phyloP scores from a whole-genome alignment of 2,888 invertebrate species.

The Scaptomyza polygonia region DNA sequence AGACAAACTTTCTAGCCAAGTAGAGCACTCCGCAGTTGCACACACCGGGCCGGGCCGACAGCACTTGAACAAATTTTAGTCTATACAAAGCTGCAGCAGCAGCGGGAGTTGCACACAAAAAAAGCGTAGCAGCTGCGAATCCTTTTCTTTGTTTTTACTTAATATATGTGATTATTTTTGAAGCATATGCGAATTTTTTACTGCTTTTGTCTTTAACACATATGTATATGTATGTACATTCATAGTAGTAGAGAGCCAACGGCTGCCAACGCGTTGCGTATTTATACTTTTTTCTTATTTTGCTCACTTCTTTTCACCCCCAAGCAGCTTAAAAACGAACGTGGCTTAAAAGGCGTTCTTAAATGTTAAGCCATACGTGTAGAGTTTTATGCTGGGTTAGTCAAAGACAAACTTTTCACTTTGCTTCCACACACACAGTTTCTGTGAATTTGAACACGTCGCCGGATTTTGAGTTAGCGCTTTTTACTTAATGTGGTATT shows the following conservation, averaged over 20 bases:
- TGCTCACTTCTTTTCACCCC: constrained; percentile 11
- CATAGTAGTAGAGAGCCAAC: background rate
- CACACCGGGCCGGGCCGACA: constrained; percentile 9
- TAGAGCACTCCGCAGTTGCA: constrained; percentile 42
- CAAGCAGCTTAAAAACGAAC: constrained; percentile 41
- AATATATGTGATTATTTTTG: constrained; percentile 57
- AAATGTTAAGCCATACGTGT: constrained; percentile 75
- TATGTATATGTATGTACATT: background rate
- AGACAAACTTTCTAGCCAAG: constrained; percentile 2
- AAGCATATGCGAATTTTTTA: constrained; percentile 40
- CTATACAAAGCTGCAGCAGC: constrained; percentile 1
- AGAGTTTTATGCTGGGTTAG: constrained; percentile 70
- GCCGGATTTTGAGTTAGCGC: constrained; percentile 9
- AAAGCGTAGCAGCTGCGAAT: constrained; percentile 23
- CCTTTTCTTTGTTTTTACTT: constrained; percentile 37
- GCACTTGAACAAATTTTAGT: constrained; percentile 27
- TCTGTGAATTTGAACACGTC: constrained; percentile 7
- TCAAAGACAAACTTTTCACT: constrained; percentile 68
- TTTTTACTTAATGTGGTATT: constrained; percentile 1
- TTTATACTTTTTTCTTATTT: constrained; percentile 35
- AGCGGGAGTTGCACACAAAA: background rate
- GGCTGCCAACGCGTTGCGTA: constrained; percentile 33
- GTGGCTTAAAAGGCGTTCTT: constrained; percentile 61
- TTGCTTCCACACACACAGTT: constrained; percentile 27
- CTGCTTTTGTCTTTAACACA: constrained; percentile 45